phyloP scores from a whole-genome alignment of 2,797 vertebrate genomes.

The Alosa sapidissima region DNA sequence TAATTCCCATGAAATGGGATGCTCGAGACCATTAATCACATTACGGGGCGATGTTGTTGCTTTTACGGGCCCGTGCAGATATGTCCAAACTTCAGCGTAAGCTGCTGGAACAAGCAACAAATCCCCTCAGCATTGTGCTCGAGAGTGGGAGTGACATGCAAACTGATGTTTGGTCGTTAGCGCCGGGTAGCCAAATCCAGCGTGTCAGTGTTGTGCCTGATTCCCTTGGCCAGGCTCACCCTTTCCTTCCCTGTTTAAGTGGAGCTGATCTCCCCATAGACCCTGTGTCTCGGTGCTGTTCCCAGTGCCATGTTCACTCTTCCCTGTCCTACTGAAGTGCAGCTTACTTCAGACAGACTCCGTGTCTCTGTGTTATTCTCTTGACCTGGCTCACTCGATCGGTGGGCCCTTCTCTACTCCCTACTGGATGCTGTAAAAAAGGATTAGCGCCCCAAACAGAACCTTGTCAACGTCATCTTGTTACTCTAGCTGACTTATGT shows the following conservation, averaged over 20 bases:
- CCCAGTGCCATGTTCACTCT: background rate
- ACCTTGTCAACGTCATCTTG: no score
- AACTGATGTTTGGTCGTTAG: background rate
- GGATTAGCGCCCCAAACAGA: no score
- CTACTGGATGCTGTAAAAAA: no score
- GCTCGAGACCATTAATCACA: conserved; percentile 29
- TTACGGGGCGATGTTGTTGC: conserved; percentile 29
- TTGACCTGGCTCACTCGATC: no score
- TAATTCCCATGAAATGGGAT: conserved; percentile 35
- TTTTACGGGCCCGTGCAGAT: conserved; percentile 28
- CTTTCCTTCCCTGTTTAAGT: background rate
- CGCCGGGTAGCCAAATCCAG: background rate
- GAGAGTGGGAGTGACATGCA: background rate
- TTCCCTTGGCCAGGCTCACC: background rate
- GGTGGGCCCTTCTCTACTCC: no score
- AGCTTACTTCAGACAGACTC: no score
- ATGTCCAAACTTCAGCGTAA: conserved; percentile 1
- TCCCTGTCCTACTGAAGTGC: background rate
- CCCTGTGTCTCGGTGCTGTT: background rate
- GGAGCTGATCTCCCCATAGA: background rate
- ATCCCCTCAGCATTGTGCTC: background rate
- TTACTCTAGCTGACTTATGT: no score
- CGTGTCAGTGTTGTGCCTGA: background rate
- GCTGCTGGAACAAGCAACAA: background rate
- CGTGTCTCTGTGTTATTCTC: no score